Evolutionary conservation across 2,113 vertebrate genomes (phyloP).

Genomic region (human (Homo sapiens)): GRCh38 chr7:7375501-7376000

Average conservation of each 20-base stretch:
- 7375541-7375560: background rate
- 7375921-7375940: background rate
- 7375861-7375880: background rate
- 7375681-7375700: background rate
- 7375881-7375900: background rate
- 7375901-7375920: background rate
- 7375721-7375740: background rate
- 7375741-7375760: background rate
- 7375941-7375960: background rate
- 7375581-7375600: background rate
- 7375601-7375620: conserved; percentile 21
- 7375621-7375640: conserved; percentile 16
- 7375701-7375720: background rate
- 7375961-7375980: background rate
- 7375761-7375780: background rate
- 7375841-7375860: background rate
- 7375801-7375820: background rate
- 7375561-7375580: background rate
- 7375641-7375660: background rate
- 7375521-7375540: conserved; percentile 4
- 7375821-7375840: background rate
- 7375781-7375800: background rate
- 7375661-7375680: background rate
- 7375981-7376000: background rate
- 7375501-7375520: conserved; percentile 58